Evolutionary conservation across 2,113 vertebrate species (phyloP).

Genomic region (Dendrocopos noguchii): DNA sequence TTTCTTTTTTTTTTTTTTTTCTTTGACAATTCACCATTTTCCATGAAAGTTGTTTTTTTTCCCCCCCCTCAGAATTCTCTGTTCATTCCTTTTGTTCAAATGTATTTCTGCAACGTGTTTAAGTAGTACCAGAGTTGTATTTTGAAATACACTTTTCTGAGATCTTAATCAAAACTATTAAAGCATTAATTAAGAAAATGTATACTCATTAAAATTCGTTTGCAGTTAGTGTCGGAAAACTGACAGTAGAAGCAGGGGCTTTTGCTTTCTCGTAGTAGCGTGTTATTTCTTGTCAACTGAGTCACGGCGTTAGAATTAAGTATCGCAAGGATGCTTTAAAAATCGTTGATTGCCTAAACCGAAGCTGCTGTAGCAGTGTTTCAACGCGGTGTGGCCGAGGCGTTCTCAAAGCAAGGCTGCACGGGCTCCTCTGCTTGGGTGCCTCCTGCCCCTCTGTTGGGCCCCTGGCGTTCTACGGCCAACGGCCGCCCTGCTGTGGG

Average conservation of each 20-base stretch:
- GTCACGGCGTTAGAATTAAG: accelerated
- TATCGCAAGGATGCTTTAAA: accelerated
- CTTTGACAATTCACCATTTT: not conserved
- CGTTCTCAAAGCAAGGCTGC: accelerated
- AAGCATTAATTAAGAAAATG: not conserved
- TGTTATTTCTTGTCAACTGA: accelerated
- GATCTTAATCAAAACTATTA: not conserved
- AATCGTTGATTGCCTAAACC: accelerated
- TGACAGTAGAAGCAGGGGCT: accelerated
- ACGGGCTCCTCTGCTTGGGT: accelerated
- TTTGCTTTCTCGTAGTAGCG: accelerated
- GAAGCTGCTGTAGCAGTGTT: accelerated
- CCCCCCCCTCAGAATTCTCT: not conserved
- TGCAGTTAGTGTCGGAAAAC: accelerated
- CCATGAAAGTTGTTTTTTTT: not conserved
- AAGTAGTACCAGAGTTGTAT: accelerated
- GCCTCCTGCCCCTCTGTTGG: not conserved
- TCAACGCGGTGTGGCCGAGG: no score
- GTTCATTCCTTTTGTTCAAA: not conserved
- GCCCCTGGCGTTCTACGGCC: not conserved
- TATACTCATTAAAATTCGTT: accelerated
- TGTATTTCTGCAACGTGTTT: no score
- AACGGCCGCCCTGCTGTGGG: not conserved
- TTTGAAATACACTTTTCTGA: not conserved
- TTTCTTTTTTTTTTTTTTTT: no score